Conservation (phyloP, 2,888 invertebrate species). For the Phalangium opilio region DNA sequence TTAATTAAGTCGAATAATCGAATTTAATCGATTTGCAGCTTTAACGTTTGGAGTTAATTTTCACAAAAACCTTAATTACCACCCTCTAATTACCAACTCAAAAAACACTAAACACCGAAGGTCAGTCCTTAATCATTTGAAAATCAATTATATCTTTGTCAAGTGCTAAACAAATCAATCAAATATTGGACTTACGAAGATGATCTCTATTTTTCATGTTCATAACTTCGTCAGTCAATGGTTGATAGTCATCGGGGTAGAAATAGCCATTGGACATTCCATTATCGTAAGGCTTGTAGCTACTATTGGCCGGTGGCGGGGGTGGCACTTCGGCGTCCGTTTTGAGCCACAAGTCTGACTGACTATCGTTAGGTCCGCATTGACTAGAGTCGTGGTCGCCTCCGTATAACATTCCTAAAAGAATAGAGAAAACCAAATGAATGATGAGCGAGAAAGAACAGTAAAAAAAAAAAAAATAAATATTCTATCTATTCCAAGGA, state of each 20-base stretch:
- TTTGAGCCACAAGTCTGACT: background rate
- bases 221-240: constrained; percentile 22
- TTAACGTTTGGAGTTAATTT: too few species aligned
- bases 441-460: too few species aligned
- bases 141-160: too few species aligned
- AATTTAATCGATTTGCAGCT: too few species aligned
- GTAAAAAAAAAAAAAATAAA: too few species aligned
- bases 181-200: constrained; percentile 19
- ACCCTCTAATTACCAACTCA: too few species aligned
- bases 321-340: background rate
- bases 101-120: too few species aligned
- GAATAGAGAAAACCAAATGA: background rate
- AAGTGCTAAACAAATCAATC: too few species aligned
- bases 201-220: constrained; percentile 22
- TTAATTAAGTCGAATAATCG: too few species aligned
- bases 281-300: constrained; percentile 39
- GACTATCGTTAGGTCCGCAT: background rate
- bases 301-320: constrained; percentile 46
- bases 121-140: too few species aligned
- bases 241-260: constrained; percentile 23
- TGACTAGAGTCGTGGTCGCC: background rate
- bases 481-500: too few species aligned
- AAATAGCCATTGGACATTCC: constrained; percentile 22
- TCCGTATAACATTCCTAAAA: background rate
- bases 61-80: too few species aligned